Evolutionary conservation across 1,140 invertebrate species (phyloP).

Genomic region (Scaptomyza montana): DNA sequence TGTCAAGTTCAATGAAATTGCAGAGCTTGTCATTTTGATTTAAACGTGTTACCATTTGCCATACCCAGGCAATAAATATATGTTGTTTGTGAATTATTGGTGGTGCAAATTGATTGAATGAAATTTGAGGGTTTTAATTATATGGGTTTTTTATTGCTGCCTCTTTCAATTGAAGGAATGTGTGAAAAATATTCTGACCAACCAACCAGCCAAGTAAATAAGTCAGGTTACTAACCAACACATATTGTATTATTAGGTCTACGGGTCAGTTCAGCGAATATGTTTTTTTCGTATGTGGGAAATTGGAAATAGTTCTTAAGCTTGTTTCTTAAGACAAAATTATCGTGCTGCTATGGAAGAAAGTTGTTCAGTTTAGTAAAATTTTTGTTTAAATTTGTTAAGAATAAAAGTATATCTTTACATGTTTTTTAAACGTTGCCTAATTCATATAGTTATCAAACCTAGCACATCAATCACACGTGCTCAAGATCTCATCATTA

Average conservation of each 20-base stretch:
- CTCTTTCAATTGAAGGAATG: constrained; percentile 69
- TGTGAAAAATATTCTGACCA: constrained; percentile 51
- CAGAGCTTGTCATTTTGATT: constrained; percentile 69
- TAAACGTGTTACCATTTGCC: constrained; percentile 42
- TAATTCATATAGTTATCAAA: neutral
- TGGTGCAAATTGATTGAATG: constrained; percentile 71
- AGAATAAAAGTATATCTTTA: no score
- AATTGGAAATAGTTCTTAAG: no score
- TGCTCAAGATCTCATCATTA: constrained; percentile 13
- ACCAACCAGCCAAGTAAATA: neutral
- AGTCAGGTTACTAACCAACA: constrained; percentile 16
- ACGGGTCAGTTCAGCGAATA: neutral
- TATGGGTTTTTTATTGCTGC: constrained; percentile 40
- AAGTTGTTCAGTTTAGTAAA: no score
- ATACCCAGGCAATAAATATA: constrained; percentile 9
- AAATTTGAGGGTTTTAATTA: constrained; percentile 54
- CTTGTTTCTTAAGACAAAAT: no score
- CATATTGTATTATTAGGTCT: constrained; percentile 1
- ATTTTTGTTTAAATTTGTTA: no score
- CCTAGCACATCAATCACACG: neutral
- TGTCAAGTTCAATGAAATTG: constrained; percentile 82
- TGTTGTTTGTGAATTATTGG: constrained; percentile 10
- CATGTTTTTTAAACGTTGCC: no score
- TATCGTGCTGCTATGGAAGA: no score
- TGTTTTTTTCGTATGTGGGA: neutral